A percentile compares a stretch with the other conserved stretches of the same genome.
Conservation (phyloP, 2,113 vertebrate genomes). For the Syngnathus typhle region DNA sequence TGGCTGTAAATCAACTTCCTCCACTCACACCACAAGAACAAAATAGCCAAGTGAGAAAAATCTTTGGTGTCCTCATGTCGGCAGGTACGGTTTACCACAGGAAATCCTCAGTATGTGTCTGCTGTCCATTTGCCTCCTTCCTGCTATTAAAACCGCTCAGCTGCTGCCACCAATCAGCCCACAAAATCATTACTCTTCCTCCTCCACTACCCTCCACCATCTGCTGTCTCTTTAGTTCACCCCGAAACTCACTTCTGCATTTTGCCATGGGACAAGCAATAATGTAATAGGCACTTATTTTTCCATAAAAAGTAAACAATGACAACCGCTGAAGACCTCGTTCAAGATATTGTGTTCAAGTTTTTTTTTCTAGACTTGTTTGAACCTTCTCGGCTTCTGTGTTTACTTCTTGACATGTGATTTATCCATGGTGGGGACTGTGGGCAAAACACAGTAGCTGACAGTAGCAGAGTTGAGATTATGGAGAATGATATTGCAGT, state of each 20-base stretch:
- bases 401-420: no score
- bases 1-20: not conserved
- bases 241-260: not conserved
- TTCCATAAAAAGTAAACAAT: not conserved
- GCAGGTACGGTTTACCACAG: conserved; percentile 20
- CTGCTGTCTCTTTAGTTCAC: conserved; percentile 15
- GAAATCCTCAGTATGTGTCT: not conserved
- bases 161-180: conserved; percentile 36
- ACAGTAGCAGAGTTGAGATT: no score
- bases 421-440: no score
- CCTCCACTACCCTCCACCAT: conserved; percentile 24
- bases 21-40: not conserved
- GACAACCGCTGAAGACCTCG: not conserved
- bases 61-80: not conserved
- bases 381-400: no score
- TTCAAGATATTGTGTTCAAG: not conserved
- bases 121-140: conserved; percentile 4
- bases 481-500: no score
- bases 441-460: no score
- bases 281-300: not conserved
- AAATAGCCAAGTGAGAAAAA: not conserved
- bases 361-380: no score
- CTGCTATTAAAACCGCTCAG: conserved; percentile 25
- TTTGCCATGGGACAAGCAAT: not conserved
- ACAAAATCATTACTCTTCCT: conserved; percentile 31